Base-by-base conservation (phyloP, 2,113 vertebrate genomes). In the Hydropotes inermis region DNA sequence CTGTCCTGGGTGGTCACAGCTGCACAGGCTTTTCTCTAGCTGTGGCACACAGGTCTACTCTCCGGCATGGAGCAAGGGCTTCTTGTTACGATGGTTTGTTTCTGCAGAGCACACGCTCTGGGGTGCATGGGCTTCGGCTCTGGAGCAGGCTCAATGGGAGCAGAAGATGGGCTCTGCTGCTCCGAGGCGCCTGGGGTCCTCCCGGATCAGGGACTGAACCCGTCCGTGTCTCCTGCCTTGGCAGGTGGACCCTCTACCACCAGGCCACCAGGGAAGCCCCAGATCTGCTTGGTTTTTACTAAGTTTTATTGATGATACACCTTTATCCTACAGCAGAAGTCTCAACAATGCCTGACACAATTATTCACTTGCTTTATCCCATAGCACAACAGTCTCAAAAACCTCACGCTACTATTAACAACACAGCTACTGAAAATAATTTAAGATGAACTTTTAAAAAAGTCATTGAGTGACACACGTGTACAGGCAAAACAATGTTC, bases 251-350 rank as follows among this genome's bases (percentile, higher is more conserved):
- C 23, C 19, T 23, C n/a, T 6, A 3, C 67, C 19, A 13, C 67
- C 3, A 12, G 36, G 10, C 21, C 21, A 13, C 5, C 19, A 74
- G 67, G 36, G 67, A 39, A 39, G 67, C n/a, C 67, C 67, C 36
- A 39, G 23, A 28, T 17, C 87, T 28, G 2, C 47, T 4, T 10
- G n/a, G 2, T 21, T 28, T 10, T 36, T 6, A 1, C 60, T 21
- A 13, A 3, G 39, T 3, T 15, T 23, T 9, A 17, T 14, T 3
- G 23, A 30, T 14, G 23, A 11, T 3, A 3, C 7, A 0, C 9
- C 36, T 30, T 4, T 58, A 30, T 28, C 5, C 50, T 6, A 58
- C 10, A 14, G 50, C 30, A 6, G 33, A 50, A 0, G 7, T 7
- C 27, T 9, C 54, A 27, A 2, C 28, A 27, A 1, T 1, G 25